phyloP scores from a whole-genome alignment of 2,113 vertebrate species.

The Notothenia rossii region DNA sequence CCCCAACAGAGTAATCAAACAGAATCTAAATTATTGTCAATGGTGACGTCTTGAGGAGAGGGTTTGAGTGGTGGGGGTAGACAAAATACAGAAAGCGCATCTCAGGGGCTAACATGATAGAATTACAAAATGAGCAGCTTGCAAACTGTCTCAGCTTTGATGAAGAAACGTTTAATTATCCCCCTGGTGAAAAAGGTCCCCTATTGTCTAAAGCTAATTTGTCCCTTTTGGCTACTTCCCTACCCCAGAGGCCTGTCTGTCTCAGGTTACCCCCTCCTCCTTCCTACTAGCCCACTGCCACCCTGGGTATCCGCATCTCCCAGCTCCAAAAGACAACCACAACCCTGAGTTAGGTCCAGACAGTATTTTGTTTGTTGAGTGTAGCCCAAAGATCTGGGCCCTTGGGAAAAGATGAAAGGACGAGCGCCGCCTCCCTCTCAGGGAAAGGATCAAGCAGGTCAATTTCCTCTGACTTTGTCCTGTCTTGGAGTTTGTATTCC shows the following conservation, averaged over 20 bases:
- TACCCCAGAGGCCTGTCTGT: conserved; percentile 81
- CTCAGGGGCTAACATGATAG: conserved; percentile 88
- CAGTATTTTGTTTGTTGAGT: conserved; percentile 87
- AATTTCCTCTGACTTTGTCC: conserved; percentile 87
- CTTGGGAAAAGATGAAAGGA: conserved; percentile 84
- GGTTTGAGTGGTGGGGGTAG: conserved; percentile 74
- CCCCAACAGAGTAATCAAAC: conserved; percentile 85
- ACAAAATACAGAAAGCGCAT: conserved; percentile 78
- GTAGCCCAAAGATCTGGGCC: conserved; percentile 80
- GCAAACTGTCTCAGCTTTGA: conserved; percentile 94
- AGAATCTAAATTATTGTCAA: conserved; percentile 79
- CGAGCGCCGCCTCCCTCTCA: conserved; percentile 75
- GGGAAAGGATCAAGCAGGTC: conserved; percentile 86
- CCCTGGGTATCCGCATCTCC: conserved; percentile 76
- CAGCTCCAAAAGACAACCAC: conserved; percentile 64
- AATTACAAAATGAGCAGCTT: conserved; percentile 94
- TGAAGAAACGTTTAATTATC: conserved; percentile 94
- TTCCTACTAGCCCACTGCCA: conserved; percentile 75
- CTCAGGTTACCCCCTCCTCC: conserved; percentile 82
- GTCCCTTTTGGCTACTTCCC: conserved; percentile 89
- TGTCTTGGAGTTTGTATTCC: conserved; percentile 83
- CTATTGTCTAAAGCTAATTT: conserved; percentile 91
- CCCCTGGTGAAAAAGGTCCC: conserved; percentile 90
- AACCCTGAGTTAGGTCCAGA: conserved; percentile 72
- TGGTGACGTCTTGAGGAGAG: conserved; percentile 71